A percentile compares a stretch with the other conserved stretches of the same genome.
These are phyloP conservation scores for Mesorhabditis spiculigera DNA, from an alignment of 2,888 invertebrate genomes.

Conservation along the genomic window DNA sequence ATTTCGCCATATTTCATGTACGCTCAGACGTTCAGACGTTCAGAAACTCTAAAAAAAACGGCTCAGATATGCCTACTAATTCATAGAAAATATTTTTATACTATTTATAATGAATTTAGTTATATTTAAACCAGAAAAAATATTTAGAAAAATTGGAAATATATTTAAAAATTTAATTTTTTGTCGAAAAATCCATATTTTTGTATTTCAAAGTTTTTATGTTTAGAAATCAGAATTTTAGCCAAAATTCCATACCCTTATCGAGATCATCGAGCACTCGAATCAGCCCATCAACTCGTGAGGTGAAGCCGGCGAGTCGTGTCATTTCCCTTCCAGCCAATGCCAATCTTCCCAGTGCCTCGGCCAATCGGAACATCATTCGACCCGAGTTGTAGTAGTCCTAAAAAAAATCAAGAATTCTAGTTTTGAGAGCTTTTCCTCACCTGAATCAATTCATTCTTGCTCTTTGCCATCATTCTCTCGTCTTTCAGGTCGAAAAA, in stretches of 20 bases:
- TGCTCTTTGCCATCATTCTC: slow-evolving; percentile 73
- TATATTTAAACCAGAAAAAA: too few relatives aligned
- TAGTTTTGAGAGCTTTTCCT: slow-evolving; percentile 5
- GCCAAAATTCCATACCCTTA: slow-evolving; percentile 64
- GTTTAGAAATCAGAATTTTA: neutral
- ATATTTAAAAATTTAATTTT: too few relatives aligned
- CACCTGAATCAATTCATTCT: slow-evolving; percentile 78
- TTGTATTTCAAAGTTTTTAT: too few relatives aligned
- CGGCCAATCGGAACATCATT: slow-evolving; percentile 91
- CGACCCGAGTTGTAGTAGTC: slow-evolving; percentile 94
- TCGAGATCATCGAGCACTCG: slow-evolving; percentile 73
- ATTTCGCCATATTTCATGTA: too few relatives aligned
- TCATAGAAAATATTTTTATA: too few relatives aligned
- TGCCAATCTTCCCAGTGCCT: slow-evolving; percentile 90
- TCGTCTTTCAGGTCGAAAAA: slow-evolving; percentile 77
- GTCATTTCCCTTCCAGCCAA: slow-evolving; percentile 90
- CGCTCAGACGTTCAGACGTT: too few relatives aligned
- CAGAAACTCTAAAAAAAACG: too few relatives aligned
- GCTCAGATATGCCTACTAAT: too few relatives aligned
- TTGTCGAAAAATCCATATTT: too few relatives aligned
- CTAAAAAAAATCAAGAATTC: slow-evolving; percentile 61
- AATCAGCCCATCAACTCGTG: slow-evolving; percentile 83
- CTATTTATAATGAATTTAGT: too few relatives aligned
- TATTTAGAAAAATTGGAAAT: too few relatives aligned
- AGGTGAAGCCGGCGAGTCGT: slow-evolving; percentile 86